These are phyloP conservation scores for Hyphantria cunea DNA, from an alignment of 1,140 invertebrate genomes.

Conservation along the genomic window DNA sequence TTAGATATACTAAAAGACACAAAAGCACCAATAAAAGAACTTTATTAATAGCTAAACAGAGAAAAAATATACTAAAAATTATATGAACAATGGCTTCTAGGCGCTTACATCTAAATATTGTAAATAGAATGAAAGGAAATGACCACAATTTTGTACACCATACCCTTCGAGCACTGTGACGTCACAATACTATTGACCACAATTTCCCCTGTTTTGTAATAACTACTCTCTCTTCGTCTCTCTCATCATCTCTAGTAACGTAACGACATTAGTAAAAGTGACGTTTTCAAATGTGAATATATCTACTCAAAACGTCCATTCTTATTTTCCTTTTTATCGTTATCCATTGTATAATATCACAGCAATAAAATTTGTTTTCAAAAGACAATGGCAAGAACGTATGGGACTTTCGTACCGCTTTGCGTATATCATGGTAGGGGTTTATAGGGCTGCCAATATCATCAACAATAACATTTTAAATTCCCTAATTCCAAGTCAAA, in stretches of 20 bases:
- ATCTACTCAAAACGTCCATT: background rate
- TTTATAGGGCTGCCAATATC: too few species aligned
- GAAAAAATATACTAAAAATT: slow-evolving; percentile 60
- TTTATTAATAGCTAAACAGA: slow-evolving; percentile 70
- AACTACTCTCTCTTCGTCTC: too few species aligned
- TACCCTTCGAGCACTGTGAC: slow-evolving; percentile 2
- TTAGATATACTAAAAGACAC: too few species aligned
- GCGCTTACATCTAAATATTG: slow-evolving; percentile 42
- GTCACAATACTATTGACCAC: background rate
- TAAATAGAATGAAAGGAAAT: slow-evolving; percentile 30
- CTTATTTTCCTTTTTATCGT: background rate
- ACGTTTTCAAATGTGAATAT: too few species aligned
- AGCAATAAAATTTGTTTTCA: too few species aligned
- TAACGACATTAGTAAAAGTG: too few species aligned
- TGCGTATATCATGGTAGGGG: too few species aligned
- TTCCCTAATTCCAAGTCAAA: too few species aligned
- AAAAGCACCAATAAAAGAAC: slow-evolving; percentile 64
- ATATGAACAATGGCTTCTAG: slow-evolving; percentile 68
- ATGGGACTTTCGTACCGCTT: too few species aligned
- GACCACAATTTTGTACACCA: slow-evolving; percentile 30
- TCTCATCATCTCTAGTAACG: background rate
- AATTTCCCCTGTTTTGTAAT: background rate
- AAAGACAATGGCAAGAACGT: too few species aligned
- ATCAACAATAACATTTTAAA: too few species aligned
- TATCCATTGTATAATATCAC: too few species aligned